These are phyloP conservation scores for Calliphora vicina DNA, from an alignment of 1,140 invertebrate species.

Conservation along the genomic window DNA sequence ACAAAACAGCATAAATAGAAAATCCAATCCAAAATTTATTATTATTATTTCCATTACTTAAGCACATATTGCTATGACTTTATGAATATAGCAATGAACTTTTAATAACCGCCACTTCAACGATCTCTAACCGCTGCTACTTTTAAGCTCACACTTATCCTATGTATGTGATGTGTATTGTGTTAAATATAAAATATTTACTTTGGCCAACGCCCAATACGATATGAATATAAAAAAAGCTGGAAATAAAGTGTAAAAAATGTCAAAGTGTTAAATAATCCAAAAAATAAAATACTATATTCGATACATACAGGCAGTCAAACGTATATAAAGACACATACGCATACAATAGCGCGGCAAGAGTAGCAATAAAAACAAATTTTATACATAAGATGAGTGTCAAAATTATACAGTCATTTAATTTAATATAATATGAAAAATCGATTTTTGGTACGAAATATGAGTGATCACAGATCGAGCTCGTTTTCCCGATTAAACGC, in stretches of 20 bases:
- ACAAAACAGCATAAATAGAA: too few species aligned
- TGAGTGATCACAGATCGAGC: too few species aligned
- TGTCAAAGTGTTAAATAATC: constrained; percentile 35
- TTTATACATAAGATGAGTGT: background rate
- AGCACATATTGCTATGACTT: too few species aligned
- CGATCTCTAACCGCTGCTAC: too few species aligned
- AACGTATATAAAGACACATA: background rate
- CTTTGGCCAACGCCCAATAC: constrained; percentile 29
- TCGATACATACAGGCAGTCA: background rate
- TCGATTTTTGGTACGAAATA: too few species aligned
- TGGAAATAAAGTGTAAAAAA: background rate
- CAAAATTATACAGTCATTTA: too few species aligned
- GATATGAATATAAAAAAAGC: background rate
- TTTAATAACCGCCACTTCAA: too few species aligned
- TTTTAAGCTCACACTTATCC: background rate
- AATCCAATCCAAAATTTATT: too few species aligned
- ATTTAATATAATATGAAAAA: too few species aligned
- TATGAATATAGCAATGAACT: too few species aligned
- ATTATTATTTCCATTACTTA: too few species aligned
- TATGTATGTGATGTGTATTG: background rate
- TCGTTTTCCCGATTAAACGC: too few species aligned
- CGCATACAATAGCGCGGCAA: background rate
- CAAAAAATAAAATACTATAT: background rate
- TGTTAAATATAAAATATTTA: constrained; percentile 11
- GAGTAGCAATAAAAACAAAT: background rate